Conservation (phyloP, 2,113 vertebrate genomes). For the Conger conger region DNA sequence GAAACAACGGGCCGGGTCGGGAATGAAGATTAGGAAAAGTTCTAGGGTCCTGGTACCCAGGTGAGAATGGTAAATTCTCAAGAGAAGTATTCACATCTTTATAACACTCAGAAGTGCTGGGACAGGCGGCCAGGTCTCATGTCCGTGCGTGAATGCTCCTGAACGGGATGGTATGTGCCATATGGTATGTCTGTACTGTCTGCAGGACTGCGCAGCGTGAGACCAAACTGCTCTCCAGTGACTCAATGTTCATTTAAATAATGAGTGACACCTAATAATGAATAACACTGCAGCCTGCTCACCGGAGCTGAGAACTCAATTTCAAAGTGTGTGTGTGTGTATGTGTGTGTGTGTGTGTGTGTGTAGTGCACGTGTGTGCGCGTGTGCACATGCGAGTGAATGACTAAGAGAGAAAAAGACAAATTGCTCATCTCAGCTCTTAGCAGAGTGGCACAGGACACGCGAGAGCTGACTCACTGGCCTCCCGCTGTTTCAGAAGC, state of each 20-base stretch:
- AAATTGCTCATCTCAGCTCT: neutral
- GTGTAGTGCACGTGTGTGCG: neutral
- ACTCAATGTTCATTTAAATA: slow-evolving; percentile 33
- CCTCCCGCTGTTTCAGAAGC: slow-evolving; percentile 23
- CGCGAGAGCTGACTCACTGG: slow-evolving; percentile 7
- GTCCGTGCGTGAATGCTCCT: neutral
- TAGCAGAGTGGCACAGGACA: neutral
- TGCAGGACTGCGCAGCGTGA: neutral
- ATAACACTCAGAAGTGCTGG: too few relatives aligned
- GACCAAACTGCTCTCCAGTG: slow-evolving; percentile 21
- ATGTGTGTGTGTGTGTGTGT: neutral
- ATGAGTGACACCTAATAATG: slow-evolving; percentile 21
- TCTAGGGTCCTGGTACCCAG: neutral
- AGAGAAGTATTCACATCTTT: too few relatives aligned
- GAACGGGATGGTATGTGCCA: neutral
- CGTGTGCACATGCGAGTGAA: neutral
- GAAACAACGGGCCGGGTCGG: neutral
- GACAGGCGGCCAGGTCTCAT: neutral
- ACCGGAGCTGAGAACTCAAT: neutral
- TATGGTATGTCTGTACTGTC: neutral
- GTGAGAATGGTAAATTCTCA: neutral
- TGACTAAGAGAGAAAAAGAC: neutral
- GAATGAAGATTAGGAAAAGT: neutral
- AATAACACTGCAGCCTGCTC: slow-evolving; percentile 1
- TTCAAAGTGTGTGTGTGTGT: neutral